Percentiles rank a stretch among this genome's conserved stretches.
phyloP scores from a whole-genome alignment of 2,113 vertebrate genomes.

The Amblyornis subalaris region DNA sequence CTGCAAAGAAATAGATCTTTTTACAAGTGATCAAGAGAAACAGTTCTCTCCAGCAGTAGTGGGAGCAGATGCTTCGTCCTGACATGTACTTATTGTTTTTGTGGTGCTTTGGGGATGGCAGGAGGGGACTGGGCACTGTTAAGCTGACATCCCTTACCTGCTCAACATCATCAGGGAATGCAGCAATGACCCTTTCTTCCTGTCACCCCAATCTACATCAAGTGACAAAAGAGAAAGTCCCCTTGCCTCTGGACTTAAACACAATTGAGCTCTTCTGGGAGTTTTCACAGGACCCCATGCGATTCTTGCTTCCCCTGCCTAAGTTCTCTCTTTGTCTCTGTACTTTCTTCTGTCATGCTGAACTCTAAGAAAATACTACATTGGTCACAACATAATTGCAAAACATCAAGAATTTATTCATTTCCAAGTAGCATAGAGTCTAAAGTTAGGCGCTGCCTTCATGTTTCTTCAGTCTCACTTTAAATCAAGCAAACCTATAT shows the following conservation, averaged over 20 bases:
- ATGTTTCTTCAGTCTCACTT: not conserved
- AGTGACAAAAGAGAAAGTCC: not conserved
- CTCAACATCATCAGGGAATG: not conserved
- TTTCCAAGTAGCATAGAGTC: not conserved
- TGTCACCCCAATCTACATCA: not conserved
- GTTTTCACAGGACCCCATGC: not conserved
- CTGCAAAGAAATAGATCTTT: not conserved
- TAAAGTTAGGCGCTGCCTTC: not conserved
- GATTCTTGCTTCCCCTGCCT: not conserved
- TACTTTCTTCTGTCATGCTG: not conserved
- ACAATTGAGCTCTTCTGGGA: not conserved
- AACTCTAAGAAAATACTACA: not conserved
- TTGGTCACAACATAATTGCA: slow-evolving; percentile 34
- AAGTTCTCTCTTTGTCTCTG: not conserved
- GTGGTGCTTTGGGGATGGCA: not conserved
- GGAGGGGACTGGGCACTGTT: not conserved
- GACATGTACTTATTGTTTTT: not conserved
- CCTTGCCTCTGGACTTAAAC: not conserved
- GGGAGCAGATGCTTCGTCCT: not conserved
- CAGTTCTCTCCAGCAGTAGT: accelerated
- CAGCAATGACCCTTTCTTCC: not conserved
- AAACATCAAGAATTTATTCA: slow-evolving; percentile 68
- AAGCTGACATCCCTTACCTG: not conserved
- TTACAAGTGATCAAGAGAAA: not conserved
- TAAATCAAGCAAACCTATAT: not conserved